phyloP scores from a whole-genome alignment of 2,113 vertebrate genomes.

The Alethe diademata region DNA sequence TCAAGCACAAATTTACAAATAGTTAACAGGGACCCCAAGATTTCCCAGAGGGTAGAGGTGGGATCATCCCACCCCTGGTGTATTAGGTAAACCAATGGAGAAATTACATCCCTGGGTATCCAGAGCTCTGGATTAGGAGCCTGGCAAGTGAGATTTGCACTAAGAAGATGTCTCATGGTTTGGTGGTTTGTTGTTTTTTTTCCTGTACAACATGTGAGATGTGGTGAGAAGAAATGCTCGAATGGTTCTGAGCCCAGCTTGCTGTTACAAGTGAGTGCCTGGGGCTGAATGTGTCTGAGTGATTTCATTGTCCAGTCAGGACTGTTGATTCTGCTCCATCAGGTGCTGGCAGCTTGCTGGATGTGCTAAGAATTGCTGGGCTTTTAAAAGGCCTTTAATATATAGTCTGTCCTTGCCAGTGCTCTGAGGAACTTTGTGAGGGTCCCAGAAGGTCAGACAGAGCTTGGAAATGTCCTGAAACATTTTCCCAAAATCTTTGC shows the following conservation, averaged over 20 bases:
- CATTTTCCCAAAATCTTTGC: neutral
- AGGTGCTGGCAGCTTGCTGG: constrained; percentile 21
- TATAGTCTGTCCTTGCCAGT: neutral
- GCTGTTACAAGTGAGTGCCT: neutral
- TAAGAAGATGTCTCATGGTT: neutral
- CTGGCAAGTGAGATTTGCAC: neutral
- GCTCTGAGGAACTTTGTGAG: neutral
- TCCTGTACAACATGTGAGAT: neutral
- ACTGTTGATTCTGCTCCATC: constrained; percentile 21
- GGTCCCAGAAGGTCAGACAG: neutral
- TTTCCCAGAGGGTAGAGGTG: neutral
- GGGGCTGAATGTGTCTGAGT: constrained; percentile 22
- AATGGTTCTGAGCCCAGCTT: neutral
- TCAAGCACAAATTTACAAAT: neutral
- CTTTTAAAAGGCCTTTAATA: neutral
- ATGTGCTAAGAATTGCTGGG: neutral
- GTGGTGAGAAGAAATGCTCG: neutral
- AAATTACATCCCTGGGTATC: neutral
- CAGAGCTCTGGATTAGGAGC: neutral
- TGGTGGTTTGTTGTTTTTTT: neutral
- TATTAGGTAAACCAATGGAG: neutral
- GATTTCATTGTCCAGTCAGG: constrained; percentile 1
- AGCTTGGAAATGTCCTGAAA: neutral
- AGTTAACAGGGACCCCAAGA: neutral
- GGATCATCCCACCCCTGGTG: neutral